Percentiles rank a stretch among this genome's conserved stretches.
phyloP scores from a whole-genome alignment of 2,113 vertebrate genomes.

The Saccopteryx leptura region DNA sequence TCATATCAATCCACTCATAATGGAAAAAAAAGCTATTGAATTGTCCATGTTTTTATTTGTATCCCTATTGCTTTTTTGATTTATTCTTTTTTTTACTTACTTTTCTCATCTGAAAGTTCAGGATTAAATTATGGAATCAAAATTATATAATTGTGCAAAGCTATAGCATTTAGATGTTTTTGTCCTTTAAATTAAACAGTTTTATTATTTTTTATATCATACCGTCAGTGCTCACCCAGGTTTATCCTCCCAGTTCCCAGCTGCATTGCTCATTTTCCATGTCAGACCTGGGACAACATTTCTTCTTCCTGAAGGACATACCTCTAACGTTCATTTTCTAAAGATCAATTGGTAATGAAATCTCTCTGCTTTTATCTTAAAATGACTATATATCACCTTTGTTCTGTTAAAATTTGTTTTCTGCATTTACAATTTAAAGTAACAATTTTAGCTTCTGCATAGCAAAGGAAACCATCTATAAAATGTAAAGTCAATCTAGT shows the following conservation, averaged over 20 bases:
- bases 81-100: neutral
- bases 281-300: neutral
- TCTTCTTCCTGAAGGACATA: neutral
- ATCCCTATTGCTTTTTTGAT: neutral
- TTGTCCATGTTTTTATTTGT: neutral
- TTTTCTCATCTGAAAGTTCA: neutral
- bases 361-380: neutral
- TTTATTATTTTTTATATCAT: neutral
- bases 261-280: neutral
- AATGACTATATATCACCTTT: neutral
- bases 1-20: neutral
- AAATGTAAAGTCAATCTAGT: neutral
- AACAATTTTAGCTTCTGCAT: neutral
- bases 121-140: neutral
- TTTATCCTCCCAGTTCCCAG: neutral
- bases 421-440: neutral
- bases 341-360: neutral
- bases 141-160: neutral
- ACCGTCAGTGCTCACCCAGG: neutral
- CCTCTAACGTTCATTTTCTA: neutral
- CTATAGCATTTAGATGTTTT: neutral
- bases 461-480: neutral
- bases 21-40: neutral
- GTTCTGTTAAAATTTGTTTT: neutral
- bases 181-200: neutral